Conservation (phyloP, 2,113 vertebrate species). For the Ardeotis arabs region DNA sequence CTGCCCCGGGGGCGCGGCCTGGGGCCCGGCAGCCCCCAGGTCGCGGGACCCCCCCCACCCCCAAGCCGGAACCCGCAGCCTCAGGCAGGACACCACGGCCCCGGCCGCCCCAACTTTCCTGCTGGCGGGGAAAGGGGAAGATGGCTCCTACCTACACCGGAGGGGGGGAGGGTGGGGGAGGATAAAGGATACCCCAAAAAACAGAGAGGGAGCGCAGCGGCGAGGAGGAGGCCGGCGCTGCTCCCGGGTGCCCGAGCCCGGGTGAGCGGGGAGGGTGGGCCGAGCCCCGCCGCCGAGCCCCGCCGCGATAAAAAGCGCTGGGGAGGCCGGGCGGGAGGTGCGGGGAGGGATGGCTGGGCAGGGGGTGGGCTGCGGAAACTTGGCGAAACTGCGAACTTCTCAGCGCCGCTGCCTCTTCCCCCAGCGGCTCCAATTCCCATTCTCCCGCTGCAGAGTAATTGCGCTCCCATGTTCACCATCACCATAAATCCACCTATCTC, state of each 20-base stretch:
- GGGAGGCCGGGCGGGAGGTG: not conserved
- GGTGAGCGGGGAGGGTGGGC: not conserved
- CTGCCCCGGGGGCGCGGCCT: not conserved
- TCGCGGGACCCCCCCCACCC: too few relatives aligned
- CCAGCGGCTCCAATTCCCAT: conserved; percentile 19
- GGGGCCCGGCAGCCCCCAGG: too few relatives aligned
- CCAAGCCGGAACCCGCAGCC: not conserved
- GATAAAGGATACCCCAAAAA: not conserved
- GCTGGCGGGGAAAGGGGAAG: not conserved
- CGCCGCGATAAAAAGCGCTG: not conserved
- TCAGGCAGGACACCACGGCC: not conserved
- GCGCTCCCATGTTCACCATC: not conserved
- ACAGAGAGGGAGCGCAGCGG: not conserved
- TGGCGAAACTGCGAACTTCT: conserved; percentile 64
- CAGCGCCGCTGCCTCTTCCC: conserved; percentile 11
- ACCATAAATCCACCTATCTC: conserved; percentile 43
- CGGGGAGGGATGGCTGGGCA: not conserved
- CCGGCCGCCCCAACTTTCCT: not conserved
- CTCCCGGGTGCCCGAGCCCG: not conserved
- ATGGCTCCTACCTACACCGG: not conserved
- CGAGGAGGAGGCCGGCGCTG: not conserved
- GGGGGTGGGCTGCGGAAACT: conserved; percentile 50
- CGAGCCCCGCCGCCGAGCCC: not conserved
- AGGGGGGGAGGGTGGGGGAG: not conserved
- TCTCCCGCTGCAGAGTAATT: conserved; percentile 27